A percentile compares a stretch with the other conserved stretches of the same genome.
phyloP scores from a whole-genome alignment of 2,797 vertebrate genomes.

The Lagocephalus sceleratus region DNA sequence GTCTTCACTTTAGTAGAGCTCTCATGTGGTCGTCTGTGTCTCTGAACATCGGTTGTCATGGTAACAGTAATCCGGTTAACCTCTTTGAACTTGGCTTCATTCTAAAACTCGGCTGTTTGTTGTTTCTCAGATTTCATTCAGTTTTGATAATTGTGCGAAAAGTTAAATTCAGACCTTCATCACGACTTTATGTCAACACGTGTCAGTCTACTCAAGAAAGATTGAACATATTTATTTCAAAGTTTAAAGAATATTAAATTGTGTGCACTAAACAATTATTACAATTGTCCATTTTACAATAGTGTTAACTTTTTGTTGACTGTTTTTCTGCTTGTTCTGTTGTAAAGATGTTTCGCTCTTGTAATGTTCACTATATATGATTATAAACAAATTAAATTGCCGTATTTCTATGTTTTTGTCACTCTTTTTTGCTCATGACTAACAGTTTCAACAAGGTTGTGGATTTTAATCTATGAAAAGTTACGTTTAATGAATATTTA shows the following conservation, averaged over 20 bases:
- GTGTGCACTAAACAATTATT: slow-evolving; percentile 19
- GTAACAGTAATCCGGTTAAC: slow-evolving; percentile 1
- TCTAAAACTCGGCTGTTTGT: neutral
- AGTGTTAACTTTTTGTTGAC: slow-evolving; percentile 60
- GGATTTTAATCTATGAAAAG: no score
- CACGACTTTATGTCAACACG: slow-evolving; percentile 1
- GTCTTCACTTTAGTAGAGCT: no score
- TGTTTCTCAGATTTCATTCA: neutral
- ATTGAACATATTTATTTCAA: slow-evolving; percentile 37
- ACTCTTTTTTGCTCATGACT: neutral
- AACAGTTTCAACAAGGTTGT: neutral
- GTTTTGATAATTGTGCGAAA: neutral
- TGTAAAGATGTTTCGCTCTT: slow-evolving; percentile 68
- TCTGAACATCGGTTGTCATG: neutral
- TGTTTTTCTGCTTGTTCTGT: slow-evolving; percentile 52
- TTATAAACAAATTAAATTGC: slow-evolving; percentile 51
- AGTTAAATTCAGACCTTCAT: slow-evolving; percentile 2
- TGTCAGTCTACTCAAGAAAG: neutral
- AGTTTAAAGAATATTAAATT: slow-evolving; percentile 22
- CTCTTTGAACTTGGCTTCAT: neutral
- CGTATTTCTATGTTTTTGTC: slow-evolving; percentile 49
- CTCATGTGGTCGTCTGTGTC: neutral
- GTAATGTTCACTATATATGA: slow-evolving; percentile 73
- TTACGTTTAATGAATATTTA: no score
- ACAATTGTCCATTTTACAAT: slow-evolving; percentile 57